Base-by-base conservation (phyloP, 1,140 invertebrate genomes). In the Temnothorax curvispinosus region DNA sequence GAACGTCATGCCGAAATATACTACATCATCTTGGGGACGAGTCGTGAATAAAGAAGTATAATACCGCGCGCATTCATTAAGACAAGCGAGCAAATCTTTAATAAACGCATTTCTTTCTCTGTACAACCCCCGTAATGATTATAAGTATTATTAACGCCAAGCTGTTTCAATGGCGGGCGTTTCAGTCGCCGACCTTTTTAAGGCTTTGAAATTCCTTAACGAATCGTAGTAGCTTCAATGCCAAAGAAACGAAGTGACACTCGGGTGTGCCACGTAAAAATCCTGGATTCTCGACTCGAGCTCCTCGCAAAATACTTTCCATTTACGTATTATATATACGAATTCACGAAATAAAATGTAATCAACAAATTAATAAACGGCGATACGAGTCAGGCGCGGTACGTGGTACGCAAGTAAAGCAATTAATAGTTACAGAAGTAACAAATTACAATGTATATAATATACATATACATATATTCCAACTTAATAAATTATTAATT, bases 61-160 rank as follows among this genome's bases (percentile, higher is more conserved):
- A 62, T 41, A 35, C 9, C 21, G 27, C 27, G 38, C 50, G 54
- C 52, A 58, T 58, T 82, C 67, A 82, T 82, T 82, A 82, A 74
- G 52, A 41, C 67, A 41, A 21, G 72, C 74, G 50, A 77, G 47
- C 71, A 85, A 56, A 85, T 64, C 56, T 77, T 85, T 85, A 78
- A 85, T 85, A 85, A 85, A 77, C 72, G 71, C 47, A 21, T 85
- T 77, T 85, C 82, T 64, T 78, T 78, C 74, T 47, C 8, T 21
- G 82, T 60, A 35, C 82, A 78, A 52, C 15, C 67, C 52, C 62
- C 56, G 58, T 78, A 85, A 78, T 78, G 62, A 85, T 85, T 60
- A 38, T 65, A 85, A 85, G 71, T 64, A 85, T 85, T 78, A 85
- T 78, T 85, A 85, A 84, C 62, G 50, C 7, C 58, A 44, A 65